Evolutionary conservation across 2,113 vertebrate genomes (phyloP).

Genomic region (Leucopsar rothschildi): DNA sequence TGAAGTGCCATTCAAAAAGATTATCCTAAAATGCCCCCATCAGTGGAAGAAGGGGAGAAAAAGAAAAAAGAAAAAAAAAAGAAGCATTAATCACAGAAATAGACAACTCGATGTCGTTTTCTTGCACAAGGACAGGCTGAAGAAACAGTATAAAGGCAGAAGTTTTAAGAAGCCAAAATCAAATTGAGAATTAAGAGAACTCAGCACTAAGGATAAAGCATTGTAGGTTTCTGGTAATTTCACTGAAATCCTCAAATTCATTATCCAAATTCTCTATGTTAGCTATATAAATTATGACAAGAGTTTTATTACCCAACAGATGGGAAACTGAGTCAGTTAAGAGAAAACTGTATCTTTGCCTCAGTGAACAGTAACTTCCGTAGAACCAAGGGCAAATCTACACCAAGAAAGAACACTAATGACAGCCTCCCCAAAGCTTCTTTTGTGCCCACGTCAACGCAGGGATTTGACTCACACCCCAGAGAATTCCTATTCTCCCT

Average conservation of each 20-base stretch:
- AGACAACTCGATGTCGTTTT: not conserved
- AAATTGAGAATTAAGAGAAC: not conserved
- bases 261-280: not conserved
- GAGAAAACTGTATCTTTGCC: not conserved
- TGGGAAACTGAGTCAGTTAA: not conserved
- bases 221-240: not conserved
- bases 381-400: not conserved
- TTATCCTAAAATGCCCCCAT: constrained; percentile 82
- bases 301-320: not conserved
- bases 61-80: no score
- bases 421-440: not conserved
- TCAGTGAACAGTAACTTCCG: not conserved
- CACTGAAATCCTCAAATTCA: not conserved
- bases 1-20: constrained; percentile 99
- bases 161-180: not conserved
- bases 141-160: not conserved
- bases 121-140: not conserved
- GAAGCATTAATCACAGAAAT: not conserved
- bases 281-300: not conserved
- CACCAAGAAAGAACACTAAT: not conserved
- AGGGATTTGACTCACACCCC: not conserved
- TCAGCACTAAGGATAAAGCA: not conserved
- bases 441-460: not conserved
- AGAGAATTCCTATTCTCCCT: not conserved
- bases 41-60: not conserved